phyloP scores from a whole-genome alignment of 2,888 invertebrate genomes.

The Fragum whitleyi region DNA sequence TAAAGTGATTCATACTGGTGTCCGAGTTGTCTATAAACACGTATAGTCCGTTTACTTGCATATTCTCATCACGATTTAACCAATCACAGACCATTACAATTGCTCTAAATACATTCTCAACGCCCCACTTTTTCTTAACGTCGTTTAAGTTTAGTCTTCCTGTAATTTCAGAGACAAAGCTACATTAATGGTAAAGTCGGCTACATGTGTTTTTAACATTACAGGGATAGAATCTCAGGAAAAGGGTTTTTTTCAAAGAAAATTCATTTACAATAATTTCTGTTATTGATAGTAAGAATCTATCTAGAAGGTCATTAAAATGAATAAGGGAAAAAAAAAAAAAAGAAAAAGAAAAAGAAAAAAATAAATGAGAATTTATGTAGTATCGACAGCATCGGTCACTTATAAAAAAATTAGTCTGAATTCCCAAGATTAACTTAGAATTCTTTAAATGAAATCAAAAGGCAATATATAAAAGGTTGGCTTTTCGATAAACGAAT shows the following conservation, averaged over 20 bases:
- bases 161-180: neutral
- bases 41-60: conserved; percentile 57
- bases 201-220: too few relatives aligned
- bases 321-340: too few relatives aligned
- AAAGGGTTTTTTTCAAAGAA: neutral
- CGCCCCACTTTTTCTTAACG: conserved; percentile 47
- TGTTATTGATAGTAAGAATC: too few relatives aligned
- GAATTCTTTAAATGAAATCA: too few relatives aligned
- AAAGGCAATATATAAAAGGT: too few relatives aligned
- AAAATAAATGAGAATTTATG: too few relatives aligned
- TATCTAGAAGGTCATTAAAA: too few relatives aligned
- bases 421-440: too few relatives aligned
- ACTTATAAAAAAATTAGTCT: too few relatives aligned
- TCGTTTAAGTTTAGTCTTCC: conserved; percentile 14
- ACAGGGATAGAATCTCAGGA: neutral
- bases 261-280: neutral
- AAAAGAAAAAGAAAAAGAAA: too few relatives aligned
- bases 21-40: conserved; percentile 55
- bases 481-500: too few relatives aligned
- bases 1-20: conserved; percentile 45
- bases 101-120: conserved; percentile 43
- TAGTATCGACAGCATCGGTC: too few relatives aligned
- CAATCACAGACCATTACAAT: conserved; percentile 51
- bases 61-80: conserved; percentile 57
- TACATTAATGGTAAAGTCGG: neutral